Evolutionary conservation across 2,888 invertebrate species (phyloP).

Genomic region (Chrysodeixis includens): DNA sequence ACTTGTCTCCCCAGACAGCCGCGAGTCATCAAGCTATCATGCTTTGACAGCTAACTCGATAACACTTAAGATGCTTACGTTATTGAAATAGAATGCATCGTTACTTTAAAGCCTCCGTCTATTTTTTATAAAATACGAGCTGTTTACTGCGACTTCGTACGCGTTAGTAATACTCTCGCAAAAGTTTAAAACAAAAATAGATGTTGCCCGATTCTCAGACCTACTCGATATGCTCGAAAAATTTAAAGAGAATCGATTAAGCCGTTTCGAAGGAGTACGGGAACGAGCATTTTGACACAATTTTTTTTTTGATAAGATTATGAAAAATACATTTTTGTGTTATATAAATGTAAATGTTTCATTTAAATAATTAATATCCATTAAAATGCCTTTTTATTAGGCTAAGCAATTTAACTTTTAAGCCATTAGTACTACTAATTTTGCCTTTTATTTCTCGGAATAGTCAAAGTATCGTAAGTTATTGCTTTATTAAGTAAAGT

Average conservation of each 20-base stretch:
- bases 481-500: neutral
- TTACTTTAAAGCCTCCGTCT: neutral
- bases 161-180: too few species aligned
- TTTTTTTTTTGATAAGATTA: too few species aligned
- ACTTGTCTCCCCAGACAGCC: conserved; percentile 38
- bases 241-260: too few species aligned
- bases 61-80: conserved; percentile 23
- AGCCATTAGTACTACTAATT: neutral
- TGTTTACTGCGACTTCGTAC: too few species aligned
- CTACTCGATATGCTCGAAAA: too few species aligned
- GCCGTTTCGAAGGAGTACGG: too few species aligned
- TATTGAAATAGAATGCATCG: conserved; percentile 21
- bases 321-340: neutral
- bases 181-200: too few species aligned
- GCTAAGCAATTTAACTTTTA: neutral
- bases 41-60: conserved; percentile 25
- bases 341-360: too few species aligned
- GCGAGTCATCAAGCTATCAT: conserved; percentile 44
- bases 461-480: neutral
- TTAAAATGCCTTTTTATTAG: neutral
- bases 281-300: too few species aligned
- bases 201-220: too few species aligned
- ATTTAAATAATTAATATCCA: neutral
- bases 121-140: conserved; percentile 1
- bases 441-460: neutral